phyloP scores from a whole-genome alignment of 2,797 vertebrate genomes.

The Leucoraja ocellata region DNA sequence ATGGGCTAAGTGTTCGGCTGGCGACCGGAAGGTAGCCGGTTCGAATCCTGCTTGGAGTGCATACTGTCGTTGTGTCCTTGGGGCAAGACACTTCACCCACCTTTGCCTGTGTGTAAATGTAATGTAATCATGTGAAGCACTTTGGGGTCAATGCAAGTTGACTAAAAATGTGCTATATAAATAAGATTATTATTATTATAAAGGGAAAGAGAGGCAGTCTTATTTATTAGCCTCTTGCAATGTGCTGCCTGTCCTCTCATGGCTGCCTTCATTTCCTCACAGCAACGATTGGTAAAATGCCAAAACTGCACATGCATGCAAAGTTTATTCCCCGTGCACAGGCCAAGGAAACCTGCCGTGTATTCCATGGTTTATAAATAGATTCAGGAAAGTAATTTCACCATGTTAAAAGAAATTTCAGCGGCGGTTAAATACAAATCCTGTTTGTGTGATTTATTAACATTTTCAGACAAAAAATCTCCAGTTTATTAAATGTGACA shows the following conservation, averaged over 20 bases:
- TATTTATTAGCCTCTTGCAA: not conserved
- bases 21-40: too few relatives aligned
- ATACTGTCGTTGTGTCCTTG: too few relatives aligned
- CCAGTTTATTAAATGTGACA: conserved; percentile 8
- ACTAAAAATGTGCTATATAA: too few relatives aligned
- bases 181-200: too few relatives aligned
- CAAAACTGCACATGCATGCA: not conserved
- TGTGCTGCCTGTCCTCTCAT: too few relatives aligned
- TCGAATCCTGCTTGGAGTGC: too few relatives aligned
- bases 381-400: not conserved
- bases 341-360: too few relatives aligned
- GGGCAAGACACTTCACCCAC: too few relatives aligned
- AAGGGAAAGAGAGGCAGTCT: not conserved
- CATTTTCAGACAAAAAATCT: not conserved
- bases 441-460: not conserved
- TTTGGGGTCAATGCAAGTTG: too few relatives aligned
- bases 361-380: not conserved
- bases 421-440: not conserved
- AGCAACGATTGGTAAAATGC: not conserved
- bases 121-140: too few relatives aligned
- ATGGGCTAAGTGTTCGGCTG: too few relatives aligned
- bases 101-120: too few relatives aligned
- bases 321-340: not conserved
- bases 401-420: not conserved
- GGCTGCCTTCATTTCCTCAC: not conserved